Conservation (phyloP, 2,113 vertebrate genomes). For the Albula glossodonta region DNA sequence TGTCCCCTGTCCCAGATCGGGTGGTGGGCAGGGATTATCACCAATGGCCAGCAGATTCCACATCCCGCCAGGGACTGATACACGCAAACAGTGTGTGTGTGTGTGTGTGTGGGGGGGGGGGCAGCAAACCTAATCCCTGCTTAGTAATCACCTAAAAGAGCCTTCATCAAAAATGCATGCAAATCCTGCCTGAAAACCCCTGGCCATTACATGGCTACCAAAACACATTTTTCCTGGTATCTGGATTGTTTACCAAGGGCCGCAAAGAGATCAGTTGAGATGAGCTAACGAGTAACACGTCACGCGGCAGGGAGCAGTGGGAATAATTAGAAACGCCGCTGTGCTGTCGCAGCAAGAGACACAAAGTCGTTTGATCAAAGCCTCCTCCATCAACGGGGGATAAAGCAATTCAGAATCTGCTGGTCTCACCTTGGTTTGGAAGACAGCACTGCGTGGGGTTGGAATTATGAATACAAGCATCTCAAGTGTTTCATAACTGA, state of each 20-base stretch:
- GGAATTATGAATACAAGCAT: not conserved
- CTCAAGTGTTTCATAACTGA: not conserved
- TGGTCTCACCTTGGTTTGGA: not conserved
- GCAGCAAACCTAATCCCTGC: slow-evolving; percentile 39
- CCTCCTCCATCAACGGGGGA: not conserved
- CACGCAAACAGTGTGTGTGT: slow-evolving; percentile 7
- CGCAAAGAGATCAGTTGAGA: not conserved
- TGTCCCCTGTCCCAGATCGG: too few relatives aligned
- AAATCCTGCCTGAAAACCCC: too few relatives aligned
- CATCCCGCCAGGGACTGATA: slow-evolving; percentile 21
- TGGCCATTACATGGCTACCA: not conserved
- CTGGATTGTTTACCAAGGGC: not conserved
- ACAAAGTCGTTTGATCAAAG: not conserved
- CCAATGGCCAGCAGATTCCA: not conserved
- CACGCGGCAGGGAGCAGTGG: not conserved
- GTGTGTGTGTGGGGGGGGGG: slow-evolving; percentile 14
- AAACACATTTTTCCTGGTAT: not conserved
- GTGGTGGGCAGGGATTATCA: not conserved
- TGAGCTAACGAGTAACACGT: not conserved
- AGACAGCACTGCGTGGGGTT: not conserved
- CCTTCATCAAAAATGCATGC: slow-evolving; percentile 28
- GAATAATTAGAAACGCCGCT: not conserved
- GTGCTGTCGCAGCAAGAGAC: not conserved
- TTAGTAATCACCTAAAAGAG: slow-evolving; percentile 42
- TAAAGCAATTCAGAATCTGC: not conserved